phyloP scores from a whole-genome alignment of 2,113 vertebrate species.

The Ifrita kowaldi region DNA sequence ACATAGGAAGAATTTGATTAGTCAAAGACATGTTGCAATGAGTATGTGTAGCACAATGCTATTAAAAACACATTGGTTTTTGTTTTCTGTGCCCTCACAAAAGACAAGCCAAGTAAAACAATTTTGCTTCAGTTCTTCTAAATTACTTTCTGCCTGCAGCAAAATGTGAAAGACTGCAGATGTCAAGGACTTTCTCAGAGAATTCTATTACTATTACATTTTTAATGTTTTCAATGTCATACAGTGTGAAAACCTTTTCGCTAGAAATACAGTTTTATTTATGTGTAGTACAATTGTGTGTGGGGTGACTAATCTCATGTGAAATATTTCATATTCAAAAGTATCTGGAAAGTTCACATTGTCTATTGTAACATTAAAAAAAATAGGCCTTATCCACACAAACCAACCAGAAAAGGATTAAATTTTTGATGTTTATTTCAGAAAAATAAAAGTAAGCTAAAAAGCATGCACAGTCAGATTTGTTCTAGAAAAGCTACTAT shows the following conservation, averaged over 20 bases:
- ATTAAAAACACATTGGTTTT: rapidly evolving
- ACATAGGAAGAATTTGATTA: neutral
- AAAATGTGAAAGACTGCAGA: neutral
- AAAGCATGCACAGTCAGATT: neutral
- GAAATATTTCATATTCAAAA: neutral
- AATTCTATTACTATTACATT: neutral
- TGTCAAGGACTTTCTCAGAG: neutral
- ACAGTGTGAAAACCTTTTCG: neutral
- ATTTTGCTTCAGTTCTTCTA: neutral
- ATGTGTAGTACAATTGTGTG: neutral
- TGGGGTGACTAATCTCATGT: neutral
- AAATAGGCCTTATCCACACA: neutral
- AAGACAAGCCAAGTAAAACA: neutral
- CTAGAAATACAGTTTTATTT: neutral
- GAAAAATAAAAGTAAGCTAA: neutral
- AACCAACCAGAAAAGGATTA: neutral
- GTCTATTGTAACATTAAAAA: neutral
- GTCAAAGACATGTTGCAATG: neutral
- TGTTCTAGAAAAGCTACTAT: neutral
- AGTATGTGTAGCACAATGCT: neutral
- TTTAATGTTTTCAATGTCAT: neutral
- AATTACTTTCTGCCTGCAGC: neutral
- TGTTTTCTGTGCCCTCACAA: neutral
- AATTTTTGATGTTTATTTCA: neutral
- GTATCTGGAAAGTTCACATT: neutral